Percentiles rank a stretch among this genome's conserved stretches.
phyloP scores from a whole-genome alignment of 2,113 vertebrate genomes.

The Sapayoa aenigma region DNA sequence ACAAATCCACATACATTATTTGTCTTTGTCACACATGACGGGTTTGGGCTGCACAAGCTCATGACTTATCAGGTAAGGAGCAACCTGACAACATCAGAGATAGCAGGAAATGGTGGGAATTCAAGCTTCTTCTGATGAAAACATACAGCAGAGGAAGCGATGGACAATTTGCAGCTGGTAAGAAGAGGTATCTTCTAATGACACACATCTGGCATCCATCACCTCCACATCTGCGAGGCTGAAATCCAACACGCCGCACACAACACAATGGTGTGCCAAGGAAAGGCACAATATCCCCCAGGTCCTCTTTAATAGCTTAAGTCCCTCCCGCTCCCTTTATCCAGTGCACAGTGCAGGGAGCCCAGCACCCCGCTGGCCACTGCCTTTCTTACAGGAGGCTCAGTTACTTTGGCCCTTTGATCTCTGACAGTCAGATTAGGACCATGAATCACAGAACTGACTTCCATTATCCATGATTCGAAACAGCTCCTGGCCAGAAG shows the following conservation, averaged over 20 bases:
- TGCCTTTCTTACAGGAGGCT: not conserved
- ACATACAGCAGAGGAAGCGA: not conserved
- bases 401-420: not conserved
- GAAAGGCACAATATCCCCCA: not conserved
- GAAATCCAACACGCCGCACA: not conserved
- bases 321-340: not conserved
- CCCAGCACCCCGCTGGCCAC: fast-evolving
- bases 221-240: not conserved
- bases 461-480: not conserved
- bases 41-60: not conserved
- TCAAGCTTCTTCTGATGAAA: not conserved
- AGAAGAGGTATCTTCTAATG: not conserved
- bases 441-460: not conserved
- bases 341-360: not conserved
- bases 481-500: not conserved
- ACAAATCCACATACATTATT: not conserved
- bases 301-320: not conserved
- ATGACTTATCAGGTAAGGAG: not conserved
- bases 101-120: not conserved
- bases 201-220: conserved; percentile 21
- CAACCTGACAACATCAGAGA: not conserved
- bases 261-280: not conserved
- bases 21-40: not conserved
- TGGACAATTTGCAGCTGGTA: conserved; percentile 25
- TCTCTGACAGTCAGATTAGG: not conserved